Base-by-base conservation (phyloP, 2,888 invertebrate genomes). In the Drosophila vallismaia region DNA sequence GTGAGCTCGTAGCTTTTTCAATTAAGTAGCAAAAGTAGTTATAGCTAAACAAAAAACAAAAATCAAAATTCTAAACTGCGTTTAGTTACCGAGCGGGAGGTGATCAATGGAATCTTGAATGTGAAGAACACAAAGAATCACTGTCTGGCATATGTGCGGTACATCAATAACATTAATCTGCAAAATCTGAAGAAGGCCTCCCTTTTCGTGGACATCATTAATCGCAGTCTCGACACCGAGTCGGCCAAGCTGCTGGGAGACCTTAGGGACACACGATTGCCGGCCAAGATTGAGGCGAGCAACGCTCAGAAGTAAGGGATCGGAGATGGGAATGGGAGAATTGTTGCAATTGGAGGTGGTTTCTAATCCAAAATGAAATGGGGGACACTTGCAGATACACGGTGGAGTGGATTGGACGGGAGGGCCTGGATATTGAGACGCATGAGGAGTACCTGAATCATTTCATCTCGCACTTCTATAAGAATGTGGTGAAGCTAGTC, bases 161-260 rank as follows among this genome's bases (percentile, higher is more conserved):
- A 98, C 91, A 99, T 99, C 90, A 98, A 98, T 92, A 98, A 99
- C 90, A 99, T 99, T 67, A 99, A 99, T 91, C 93, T 98, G 36
- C 97, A 98, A 91, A 98, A 99, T 92, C 92, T 98, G 75, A 96
- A 97, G 90, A 97, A 98, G 88, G 98, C 99, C 12, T 95, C 97
- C 62, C 95, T 98, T 59, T 99, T 98, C 90, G 95, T 99, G 57
- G 99, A 99, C 91, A 98, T 99, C 69, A 94, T 96, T 33, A 97
- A 97, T 91, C 93, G 97, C 74, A 96, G 97, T 89, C 94, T 99
- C 78, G 99, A 99, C 89, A 95, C 96, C 0, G 99, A 99, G 91
- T 97, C 99, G 0, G 95, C 97, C 0, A 97, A 97, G 89, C 92
- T 99, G 7, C 90, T 99, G 40, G 96, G 95, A 6, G 97, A 97